A percentile compares a stretch with the other conserved stretches of the same genome.
Evolutionary conservation across 2,113 vertebrate genomes (phyloP).

Genomic region (Psammodynastes pulverulentus): DNA sequence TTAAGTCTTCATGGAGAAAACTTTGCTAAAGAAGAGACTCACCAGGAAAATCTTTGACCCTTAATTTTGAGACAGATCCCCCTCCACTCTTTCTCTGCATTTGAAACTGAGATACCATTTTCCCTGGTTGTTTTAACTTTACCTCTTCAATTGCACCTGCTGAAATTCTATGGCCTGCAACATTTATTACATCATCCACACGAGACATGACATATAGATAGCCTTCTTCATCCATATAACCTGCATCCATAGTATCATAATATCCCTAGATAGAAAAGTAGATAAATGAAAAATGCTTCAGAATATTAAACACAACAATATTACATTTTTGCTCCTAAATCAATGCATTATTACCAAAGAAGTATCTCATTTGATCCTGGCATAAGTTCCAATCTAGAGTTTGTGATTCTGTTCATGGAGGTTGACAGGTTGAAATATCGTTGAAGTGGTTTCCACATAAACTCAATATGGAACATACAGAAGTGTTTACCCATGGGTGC

Average conservation of each 20-base stretch:
- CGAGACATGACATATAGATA: conserved; percentile 93
- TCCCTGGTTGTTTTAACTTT: conserved; percentile 19
- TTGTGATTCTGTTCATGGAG: background rate
- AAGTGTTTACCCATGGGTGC: background rate
- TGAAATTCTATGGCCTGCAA: conserved; percentile 94
- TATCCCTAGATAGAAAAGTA: conserved; percentile 76
- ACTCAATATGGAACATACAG: background rate
- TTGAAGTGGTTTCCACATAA: background rate
- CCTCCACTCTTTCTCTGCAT: background rate
- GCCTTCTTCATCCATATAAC: conserved; percentile 86
- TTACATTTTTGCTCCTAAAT: background rate
- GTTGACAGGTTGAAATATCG: background rate
- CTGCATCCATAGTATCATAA: conserved; percentile 97
- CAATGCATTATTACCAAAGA: background rate
- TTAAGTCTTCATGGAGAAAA: background rate
- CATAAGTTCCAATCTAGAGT: background rate
- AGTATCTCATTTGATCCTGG: background rate
- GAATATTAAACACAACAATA: background rate
- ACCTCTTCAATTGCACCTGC: conserved; percentile 94
- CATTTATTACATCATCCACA: conserved; percentile 96
- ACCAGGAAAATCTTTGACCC: background rate
- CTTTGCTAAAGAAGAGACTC: background rate
- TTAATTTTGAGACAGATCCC: background rate
- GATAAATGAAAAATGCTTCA: conserved; percentile 1
- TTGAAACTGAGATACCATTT: background rate